phyloP scores from a whole-genome alignment of 2,113 vertebrate species.

The Cygnus buccinator region DNA sequence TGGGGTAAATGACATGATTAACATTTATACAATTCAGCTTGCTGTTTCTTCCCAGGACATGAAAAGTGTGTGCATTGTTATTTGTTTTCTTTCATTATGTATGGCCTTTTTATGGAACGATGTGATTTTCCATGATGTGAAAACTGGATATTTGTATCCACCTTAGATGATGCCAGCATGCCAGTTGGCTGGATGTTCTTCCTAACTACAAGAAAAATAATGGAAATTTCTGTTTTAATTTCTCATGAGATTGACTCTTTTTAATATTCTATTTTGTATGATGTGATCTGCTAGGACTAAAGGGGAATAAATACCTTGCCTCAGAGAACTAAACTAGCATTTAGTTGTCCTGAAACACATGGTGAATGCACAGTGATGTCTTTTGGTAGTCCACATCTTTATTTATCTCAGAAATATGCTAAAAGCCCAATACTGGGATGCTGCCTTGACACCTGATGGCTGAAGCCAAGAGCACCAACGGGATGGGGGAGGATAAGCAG shows the following conservation, averaged over 20 bases:
- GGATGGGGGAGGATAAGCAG: not conserved
- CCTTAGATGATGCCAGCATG: accelerated
- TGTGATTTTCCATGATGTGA: not conserved
- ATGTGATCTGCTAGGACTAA: not conserved
- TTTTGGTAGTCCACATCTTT: not conserved
- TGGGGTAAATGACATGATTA: not conserved
- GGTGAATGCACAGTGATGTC: not conserved
- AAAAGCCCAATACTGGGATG: not conserved
- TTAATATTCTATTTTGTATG: not conserved
- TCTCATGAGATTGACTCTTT: not conserved
- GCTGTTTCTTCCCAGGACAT: not conserved
- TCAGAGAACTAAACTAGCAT: not conserved
- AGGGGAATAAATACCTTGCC: not conserved
- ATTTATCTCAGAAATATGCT: not conserved
- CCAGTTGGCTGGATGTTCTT: not conserved
- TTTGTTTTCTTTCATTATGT: not conserved
- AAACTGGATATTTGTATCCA: not conserved
- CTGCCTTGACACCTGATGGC: not conserved
- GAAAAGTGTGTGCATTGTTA: not conserved
- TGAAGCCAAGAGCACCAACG: not conserved
- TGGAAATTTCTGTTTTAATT: not conserved
- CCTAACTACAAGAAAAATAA: not conserved
- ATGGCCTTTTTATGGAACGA: not conserved
- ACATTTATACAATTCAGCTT: not conserved
- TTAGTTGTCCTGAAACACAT: not conserved